Percentiles rank a stretch among this genome's conserved stretches.
These are phyloP conservation scores for Anguilla obscura DNA, from an alignment of 2,797 vertebrate genomes.

Conservation along the genomic window DNA sequence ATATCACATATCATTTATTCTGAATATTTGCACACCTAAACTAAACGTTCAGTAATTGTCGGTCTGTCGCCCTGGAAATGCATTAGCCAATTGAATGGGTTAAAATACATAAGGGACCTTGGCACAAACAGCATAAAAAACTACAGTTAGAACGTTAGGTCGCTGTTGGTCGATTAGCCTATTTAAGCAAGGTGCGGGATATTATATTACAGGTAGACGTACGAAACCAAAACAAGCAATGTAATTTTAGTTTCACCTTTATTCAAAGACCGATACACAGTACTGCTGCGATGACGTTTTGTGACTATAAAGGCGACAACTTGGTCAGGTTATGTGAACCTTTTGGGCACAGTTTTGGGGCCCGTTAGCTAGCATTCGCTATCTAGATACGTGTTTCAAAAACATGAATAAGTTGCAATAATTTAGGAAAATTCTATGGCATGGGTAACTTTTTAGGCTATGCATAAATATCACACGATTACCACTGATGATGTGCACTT, in stretches of 20 bases:
- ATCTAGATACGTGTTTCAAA: not conserved
- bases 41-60: not conserved
- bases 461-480: not conserved
- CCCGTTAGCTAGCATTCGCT: not conserved
- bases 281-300: not conserved
- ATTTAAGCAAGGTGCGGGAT: too few species aligned
- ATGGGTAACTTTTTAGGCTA: not conserved
- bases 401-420: not conserved
- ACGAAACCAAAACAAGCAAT: not conserved
- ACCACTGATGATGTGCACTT: not conserved
- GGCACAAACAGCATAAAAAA: too few species aligned
- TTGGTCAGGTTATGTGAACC: too few species aligned
- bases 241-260: not conserved
- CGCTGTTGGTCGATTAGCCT: too few species aligned
- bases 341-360: too few species aligned
- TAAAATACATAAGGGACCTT: too few species aligned
- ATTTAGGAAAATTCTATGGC: not conserved
- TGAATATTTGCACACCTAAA: not conserved
- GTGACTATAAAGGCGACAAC: not conserved
- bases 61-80: too few species aligned
- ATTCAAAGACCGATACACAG: not conserved
- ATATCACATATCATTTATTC: not conserved
- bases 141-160: too few species aligned
- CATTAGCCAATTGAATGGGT: too few species aligned
- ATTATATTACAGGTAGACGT: too few species aligned